Percentiles rank a stretch among this genome's conserved stretches.
These are phyloP conservation scores for Neotoma lepida DNA, from an alignment of 2,113 vertebrate genomes.

Conservation along the genomic window DNA sequence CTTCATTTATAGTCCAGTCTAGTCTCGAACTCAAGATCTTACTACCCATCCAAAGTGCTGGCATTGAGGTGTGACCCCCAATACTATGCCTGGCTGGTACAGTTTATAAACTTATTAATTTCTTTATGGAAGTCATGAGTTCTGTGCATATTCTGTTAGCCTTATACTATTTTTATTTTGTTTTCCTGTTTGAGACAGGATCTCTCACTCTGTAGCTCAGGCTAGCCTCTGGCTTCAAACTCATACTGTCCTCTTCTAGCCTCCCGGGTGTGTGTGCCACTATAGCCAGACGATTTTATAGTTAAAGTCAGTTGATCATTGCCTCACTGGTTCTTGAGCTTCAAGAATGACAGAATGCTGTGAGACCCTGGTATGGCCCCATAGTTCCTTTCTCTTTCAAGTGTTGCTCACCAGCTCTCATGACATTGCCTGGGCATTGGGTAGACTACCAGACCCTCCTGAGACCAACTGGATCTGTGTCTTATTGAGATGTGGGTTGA, in stretches of 20 bases:
- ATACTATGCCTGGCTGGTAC: neutral
- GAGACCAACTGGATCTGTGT: neutral
- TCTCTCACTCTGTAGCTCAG: neutral
- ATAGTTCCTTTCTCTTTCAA: neutral
- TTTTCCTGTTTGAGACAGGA: neutral
- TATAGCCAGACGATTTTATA: neutral
- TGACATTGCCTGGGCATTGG: neutral
- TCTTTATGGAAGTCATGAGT: neutral
- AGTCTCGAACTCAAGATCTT: neutral
- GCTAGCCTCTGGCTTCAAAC: neutral
- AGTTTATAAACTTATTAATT: neutral
- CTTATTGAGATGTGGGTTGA: neutral
- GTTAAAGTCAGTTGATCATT: neutral
- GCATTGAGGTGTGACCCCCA: neutral
- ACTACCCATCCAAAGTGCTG: neutral
- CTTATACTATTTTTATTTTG: neutral
- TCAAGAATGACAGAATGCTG: too few relatives aligned
- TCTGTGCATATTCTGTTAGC: neutral
- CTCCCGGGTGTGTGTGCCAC: neutral
- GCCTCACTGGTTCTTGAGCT: neutral
- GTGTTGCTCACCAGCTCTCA: neutral
- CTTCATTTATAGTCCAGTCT: neutral
- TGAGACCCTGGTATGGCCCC: neutral
- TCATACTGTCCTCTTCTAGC: neutral
- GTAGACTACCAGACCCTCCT: neutral